phyloP scores from a whole-genome alignment of 2,888 invertebrate genomes.

The Diarsia rubi region DNA sequence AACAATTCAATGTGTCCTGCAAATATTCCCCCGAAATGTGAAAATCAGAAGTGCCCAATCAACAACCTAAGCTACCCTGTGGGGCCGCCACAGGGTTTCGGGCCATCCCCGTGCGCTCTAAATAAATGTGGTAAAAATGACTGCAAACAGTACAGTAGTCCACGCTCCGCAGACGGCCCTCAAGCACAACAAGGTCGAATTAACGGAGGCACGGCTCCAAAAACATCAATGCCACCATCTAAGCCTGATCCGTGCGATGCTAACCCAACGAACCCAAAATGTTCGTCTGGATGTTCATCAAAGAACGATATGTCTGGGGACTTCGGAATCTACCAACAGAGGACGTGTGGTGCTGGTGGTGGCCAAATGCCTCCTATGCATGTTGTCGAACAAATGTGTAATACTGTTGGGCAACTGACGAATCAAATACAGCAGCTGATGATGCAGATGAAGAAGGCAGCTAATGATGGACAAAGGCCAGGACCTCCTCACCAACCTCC shows the following conservation, averaged over 20 bases:
- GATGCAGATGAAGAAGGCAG: constrained; percentile 68
- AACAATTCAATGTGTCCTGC: constrained; percentile 79
- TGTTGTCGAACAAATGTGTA: constrained; percentile 74
- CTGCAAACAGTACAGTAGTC: constrained; percentile 70
- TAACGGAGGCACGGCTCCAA: too few relatives aligned
- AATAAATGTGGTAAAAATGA: constrained; percentile 68
- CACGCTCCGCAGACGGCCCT: constrained; percentile 7
- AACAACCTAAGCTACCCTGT: background rate
- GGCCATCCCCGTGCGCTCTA: constrained; percentile 63
- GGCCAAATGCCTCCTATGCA: constrained; percentile 46
- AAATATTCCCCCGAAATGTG: constrained; percentile 75
- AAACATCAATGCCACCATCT: constrained; percentile 16
- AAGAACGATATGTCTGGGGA: constrained; percentile 69
- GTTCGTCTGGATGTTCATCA: constrained; percentile 62
- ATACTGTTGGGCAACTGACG: constrained; percentile 73
- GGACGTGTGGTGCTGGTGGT: background rate
- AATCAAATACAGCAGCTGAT: constrained; percentile 72
- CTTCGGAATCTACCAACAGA: constrained; percentile 12
- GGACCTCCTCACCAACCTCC: background rate
- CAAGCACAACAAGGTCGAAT: background rate
- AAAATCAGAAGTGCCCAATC: constrained; percentile 68
- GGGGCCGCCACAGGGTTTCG: background rate
- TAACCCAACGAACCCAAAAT: background rate
- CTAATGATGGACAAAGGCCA: background rate
- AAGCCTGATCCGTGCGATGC: background rate